These are phyloP conservation scores for Centruroides sculpturatus DNA, from an alignment of 1,140 invertebrate genomes.

Conservation along the genomic window DNA sequence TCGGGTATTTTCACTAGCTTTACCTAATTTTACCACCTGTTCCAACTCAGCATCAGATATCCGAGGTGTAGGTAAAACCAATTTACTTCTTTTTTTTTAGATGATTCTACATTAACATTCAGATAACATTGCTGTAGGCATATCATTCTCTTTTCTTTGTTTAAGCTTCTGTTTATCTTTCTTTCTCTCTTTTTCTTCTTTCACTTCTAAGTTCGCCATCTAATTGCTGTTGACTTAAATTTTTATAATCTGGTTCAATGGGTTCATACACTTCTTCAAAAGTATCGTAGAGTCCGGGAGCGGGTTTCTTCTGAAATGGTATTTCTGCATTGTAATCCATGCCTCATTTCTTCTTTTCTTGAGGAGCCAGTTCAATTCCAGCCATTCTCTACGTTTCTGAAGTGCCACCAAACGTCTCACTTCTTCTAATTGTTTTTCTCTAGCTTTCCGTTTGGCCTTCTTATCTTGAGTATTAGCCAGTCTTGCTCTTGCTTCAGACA, in stretches of 20 bases:
- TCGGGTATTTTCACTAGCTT: conserved; percentile 82
- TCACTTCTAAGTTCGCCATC: conserved; percentile 81
- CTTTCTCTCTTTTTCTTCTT: conserved; percentile 59
- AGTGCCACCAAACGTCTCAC: conserved; percentile 86
- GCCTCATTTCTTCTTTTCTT: conserved; percentile 55
- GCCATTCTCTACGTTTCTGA: conserved; percentile 93
- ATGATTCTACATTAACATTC: conserved; percentile 67
- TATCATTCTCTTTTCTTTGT: conserved; percentile 89
- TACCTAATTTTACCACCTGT: conserved; percentile 89
- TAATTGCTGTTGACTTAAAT: conserved; percentile 77
- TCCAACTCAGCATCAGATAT: conserved; percentile 68
- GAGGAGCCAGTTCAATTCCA: conserved; percentile 66
- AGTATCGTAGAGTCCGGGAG: conserved; percentile 85
- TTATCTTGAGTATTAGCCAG: conserved; percentile 99
- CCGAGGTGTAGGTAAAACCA: conserved; percentile 90
- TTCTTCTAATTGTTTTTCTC: conserved; percentile 97
- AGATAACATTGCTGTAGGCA: conserved; percentile 78
- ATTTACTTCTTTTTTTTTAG: conserved; percentile 85
- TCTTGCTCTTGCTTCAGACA: conserved; percentile 94
- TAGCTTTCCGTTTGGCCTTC: conserved; percentile 95
- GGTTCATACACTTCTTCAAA: conserved; percentile 76
- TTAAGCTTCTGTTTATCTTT: conserved; percentile 89
- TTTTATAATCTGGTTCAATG: conserved; percentile 71
- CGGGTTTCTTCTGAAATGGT: conserved; percentile 89
- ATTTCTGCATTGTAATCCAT: conserved; percentile 98